Conservation (phyloP, 2,797 vertebrate species). For the Sebastes iracundus region DNA sequence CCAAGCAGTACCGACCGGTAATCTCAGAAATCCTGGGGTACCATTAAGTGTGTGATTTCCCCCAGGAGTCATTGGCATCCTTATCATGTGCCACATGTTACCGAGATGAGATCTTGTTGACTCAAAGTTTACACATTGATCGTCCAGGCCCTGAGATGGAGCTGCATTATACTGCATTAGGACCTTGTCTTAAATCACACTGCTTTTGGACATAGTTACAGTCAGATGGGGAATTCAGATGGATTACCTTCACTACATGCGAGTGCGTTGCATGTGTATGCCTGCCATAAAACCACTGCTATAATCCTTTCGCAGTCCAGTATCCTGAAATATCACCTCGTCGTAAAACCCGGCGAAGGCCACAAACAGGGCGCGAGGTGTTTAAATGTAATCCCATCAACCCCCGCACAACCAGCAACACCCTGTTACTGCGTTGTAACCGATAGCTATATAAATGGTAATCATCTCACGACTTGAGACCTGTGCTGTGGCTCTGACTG, state of each 20-base stretch:
- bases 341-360: constrained; percentile 50
- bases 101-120: constrained; percentile 29
- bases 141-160: constrained; percentile 11
- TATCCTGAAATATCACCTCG: constrained; percentile 51
- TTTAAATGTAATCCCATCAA: constrained; percentile 66
- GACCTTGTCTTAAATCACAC: constrained; percentile 54
- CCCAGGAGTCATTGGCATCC: constrained; percentile 6
- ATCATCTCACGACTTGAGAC: constrained; percentile 39
- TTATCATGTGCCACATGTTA: constrained; percentile 12
- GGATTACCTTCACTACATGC: constrained; percentile 36
- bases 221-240: constrained; percentile 52
- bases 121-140: constrained; percentile 48
- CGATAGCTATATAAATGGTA: constrained; percentile 69
- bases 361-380: constrained; percentile 54
- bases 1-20: not conserved
- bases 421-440: constrained; percentile 34
- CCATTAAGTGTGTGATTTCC: constrained; percentile 1
- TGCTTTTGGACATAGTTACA: constrained; percentile 32
- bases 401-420: constrained; percentile 4
- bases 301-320: constrained; percentile 17
- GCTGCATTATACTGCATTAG: constrained; percentile 43
- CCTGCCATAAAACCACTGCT: constrained; percentile 49
- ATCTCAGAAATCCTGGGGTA: not conserved
- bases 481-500: not conserved
- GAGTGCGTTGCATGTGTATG: constrained; percentile 1